phyloP scores from a whole-genome alignment of 2,113 vertebrate genomes.

The Furnarius figulus region DNA sequence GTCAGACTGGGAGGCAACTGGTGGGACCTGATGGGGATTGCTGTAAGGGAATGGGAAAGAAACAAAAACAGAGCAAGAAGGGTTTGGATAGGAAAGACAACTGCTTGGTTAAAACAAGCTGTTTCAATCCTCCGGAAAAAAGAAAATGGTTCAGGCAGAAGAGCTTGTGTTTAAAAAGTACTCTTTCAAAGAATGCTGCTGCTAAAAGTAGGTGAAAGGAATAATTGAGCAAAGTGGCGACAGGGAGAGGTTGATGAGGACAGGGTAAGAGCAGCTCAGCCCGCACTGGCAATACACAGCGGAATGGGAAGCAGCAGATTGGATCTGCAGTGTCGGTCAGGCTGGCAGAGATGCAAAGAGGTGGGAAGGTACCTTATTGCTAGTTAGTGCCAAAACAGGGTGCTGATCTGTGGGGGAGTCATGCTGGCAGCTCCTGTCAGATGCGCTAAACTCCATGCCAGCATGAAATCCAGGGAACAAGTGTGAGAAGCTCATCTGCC shows the following conservation, averaged over 20 bases:
- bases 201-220: not conserved
- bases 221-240: not conserved
- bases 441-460: not conserved
- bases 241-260: not conserved
- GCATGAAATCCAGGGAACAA: not conserved
- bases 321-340: not conserved
- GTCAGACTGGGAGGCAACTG: not conserved
- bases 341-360: not conserved
- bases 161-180: not conserved
- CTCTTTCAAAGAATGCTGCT: not conserved
- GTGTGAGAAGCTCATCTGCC: not conserved
- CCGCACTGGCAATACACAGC: not conserved
- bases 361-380: not conserved
- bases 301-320: not conserved
- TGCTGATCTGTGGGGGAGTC: not conserved
- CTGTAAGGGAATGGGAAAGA: not conserved
- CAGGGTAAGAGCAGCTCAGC: not conserved
- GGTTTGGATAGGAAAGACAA: not conserved
- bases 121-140: not conserved
- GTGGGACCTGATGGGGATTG: not conserved
- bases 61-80: not conserved
- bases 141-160: not conserved
- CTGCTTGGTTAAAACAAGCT: not conserved
- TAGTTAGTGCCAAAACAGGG: not conserved
- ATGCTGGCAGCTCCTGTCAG: not conserved